Percentiles rank a stretch among this genome's conserved stretches.
Evolutionary conservation across 2,113 vertebrate species (phyloP).

Genomic region (Dicaeum eximium): DNA sequence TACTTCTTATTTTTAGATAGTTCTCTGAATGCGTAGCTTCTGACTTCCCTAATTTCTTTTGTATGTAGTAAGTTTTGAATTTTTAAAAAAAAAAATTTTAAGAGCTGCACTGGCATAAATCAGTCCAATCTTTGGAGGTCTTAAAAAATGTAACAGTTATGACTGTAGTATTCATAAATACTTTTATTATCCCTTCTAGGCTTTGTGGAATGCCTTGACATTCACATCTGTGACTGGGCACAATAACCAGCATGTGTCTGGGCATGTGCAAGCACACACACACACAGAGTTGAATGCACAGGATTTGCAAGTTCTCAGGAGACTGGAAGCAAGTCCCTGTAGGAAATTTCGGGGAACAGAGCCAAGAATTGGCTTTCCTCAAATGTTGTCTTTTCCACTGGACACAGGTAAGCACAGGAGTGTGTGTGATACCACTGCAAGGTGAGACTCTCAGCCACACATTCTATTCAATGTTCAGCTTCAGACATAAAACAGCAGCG

Average conservation of each 20-base stretch:
- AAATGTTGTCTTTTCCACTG: not conserved
- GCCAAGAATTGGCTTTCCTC: not conserved
- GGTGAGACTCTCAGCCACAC: not conserved
- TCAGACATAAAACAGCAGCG: not conserved
- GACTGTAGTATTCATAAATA: conserved; percentile 29
- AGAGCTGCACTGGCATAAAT: conserved; percentile 2
- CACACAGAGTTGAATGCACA: not conserved
- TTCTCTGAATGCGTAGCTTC: conserved; percentile 15
- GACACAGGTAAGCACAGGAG: not conserved
- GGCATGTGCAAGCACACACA: not conserved
- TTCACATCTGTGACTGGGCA: not conserved
- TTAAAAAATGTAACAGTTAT: conserved; percentile 7
- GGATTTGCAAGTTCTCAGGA: not conserved
- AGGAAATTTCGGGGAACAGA: not conserved
- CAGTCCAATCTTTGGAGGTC: not conserved
- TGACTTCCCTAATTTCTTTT: conserved; percentile 47
- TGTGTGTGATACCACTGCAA: not conserved
- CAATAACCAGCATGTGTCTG: not conserved
- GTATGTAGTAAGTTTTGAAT: not conserved
- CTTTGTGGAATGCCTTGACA: conserved; percentile 7
- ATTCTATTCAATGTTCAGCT: not conserved
- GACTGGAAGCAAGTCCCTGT: not conserved
- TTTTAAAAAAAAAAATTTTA: no score
- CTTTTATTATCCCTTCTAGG: conserved; percentile 41
- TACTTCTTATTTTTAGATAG: conserved; percentile 41